Evolutionary conservation across 2,113 vertebrate species (phyloP).

Genomic region (Oreochromis niloticus): DNA sequence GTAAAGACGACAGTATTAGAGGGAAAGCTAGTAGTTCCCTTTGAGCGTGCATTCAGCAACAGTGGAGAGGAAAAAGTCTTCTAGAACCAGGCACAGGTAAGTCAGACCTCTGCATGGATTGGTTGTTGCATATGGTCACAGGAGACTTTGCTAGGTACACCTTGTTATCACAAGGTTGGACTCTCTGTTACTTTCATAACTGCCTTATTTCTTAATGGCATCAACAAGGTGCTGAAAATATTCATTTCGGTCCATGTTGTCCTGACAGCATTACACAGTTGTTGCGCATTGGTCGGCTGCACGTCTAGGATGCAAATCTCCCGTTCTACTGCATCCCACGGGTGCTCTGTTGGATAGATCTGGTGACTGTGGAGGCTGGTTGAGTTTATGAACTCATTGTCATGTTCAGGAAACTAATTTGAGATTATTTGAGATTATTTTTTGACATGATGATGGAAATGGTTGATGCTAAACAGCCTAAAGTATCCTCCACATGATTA

Average conservation of each 20-base stretch:
- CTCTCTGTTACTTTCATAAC: background rate
- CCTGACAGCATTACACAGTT: background rate
- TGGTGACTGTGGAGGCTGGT: background rate
- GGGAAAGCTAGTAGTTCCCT: background rate
- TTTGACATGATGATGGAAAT: background rate
- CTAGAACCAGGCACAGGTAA: background rate
- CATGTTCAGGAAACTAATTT: background rate
- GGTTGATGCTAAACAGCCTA: background rate
- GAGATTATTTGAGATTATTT: background rate
- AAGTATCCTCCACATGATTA: background rate
- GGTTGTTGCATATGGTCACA: background rate
- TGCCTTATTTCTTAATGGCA: background rate
- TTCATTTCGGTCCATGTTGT: background rate
- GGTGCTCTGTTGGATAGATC: background rate
- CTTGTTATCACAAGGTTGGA: background rate
- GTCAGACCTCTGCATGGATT: background rate
- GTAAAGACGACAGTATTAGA: background rate
- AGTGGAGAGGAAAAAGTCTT: background rate
- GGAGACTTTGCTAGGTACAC: background rate
- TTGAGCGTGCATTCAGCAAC: background rate
- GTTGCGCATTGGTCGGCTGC: background rate
- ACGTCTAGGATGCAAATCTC: background rate
- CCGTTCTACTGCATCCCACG: rapidly evolving
- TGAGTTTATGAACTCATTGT: background rate
- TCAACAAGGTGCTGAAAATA: background rate